Evolutionary conservation across 2,113 vertebrate genomes (phyloP), one percentile per base, ranked within the genome.

Genomic region (Ancistrus triradiatus): DNA sequence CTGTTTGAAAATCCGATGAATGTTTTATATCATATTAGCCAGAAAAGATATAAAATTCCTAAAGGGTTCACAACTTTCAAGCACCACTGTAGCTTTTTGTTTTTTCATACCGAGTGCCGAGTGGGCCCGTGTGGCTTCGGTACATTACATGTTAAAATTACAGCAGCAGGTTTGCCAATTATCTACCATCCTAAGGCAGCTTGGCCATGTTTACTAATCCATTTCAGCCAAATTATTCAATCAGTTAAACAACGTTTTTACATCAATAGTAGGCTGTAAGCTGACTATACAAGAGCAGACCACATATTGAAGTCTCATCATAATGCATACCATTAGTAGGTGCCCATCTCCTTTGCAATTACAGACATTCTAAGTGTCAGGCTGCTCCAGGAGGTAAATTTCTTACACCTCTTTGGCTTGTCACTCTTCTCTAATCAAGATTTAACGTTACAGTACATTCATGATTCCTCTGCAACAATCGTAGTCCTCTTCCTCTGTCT

Each of bases 301-400:
- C 33, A 22, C 13, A 9, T 8, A 21, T 38, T 37, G 22, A 17
- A 8, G 21, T 7, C 31, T 55, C 18, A 22, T 55, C 33, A 53
- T 21, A 8, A 37, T 14, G 18, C 11, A 40, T 19, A n/a, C 35
- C 18, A n/a, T 8, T 15, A 3, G 19, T 11, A n/a, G n/a, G n/a
- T n/a, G n/a, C n/a, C n/a, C n/a, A n/a, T n/a, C 0, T 40, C 5
- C 2, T 7, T 13, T 57, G 11, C 24, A 50, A 18, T 50, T 28
- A 42, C n/a, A 40, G 22, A 6, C 52, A 8, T 31, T 53, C 5
- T 25, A 44, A 15, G 37, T 63, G 61, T 63, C 49, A 64, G 4
- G 40, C 40, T 64, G 62, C 38, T 64, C 50, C 27, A 35, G 27
- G 13, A 33, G 28, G 9, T 46, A 46, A 55, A 55, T 21, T 24